Conservation (phyloP, 2,797 vertebrate genomes). For the Microhierax caerulescens region DNA sequence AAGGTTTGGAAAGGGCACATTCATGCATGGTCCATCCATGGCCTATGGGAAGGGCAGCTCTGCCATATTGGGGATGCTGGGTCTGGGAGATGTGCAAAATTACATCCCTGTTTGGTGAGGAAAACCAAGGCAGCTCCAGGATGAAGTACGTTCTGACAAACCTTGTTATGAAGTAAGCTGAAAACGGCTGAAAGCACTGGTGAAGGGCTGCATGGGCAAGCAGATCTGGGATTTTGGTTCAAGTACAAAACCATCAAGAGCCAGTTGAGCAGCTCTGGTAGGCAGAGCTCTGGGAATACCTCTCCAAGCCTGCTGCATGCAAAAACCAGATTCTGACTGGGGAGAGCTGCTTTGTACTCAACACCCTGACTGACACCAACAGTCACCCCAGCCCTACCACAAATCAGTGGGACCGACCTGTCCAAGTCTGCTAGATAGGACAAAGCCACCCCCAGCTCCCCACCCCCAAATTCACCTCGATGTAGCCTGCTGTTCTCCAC, state of each 20-base stretch:
- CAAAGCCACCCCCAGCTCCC: background rate
- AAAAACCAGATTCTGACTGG: background rate
- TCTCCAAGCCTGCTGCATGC: background rate
- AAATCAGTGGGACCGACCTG: background rate
- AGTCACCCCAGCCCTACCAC: background rate
- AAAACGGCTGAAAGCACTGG: background rate
- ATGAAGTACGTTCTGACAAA: background rate
- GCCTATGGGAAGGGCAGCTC: background rate
- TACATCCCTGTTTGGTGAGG: background rate
- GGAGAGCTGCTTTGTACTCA: background rate
- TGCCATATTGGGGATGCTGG: background rate
- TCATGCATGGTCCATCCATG: background rate
- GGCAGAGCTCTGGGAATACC: background rate
- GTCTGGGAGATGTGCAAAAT: background rate
- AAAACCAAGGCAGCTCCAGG: background rate
- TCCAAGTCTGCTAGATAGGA: background rate
- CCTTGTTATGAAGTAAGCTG: background rate
- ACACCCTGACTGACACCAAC: rapidly evolving
- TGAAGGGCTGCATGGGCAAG: background rate
- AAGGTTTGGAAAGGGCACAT: background rate
- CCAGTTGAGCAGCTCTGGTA: background rate
- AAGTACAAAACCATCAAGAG: background rate
- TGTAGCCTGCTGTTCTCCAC: conserved; percentile 94
- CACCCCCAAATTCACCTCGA: conserved; percentile 80
- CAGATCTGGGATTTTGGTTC: background rate